These are phyloP conservation scores for Ochropacha duplaris DNA, from an alignment of 2,888 invertebrate species.

Conservation along the genomic window DNA sequence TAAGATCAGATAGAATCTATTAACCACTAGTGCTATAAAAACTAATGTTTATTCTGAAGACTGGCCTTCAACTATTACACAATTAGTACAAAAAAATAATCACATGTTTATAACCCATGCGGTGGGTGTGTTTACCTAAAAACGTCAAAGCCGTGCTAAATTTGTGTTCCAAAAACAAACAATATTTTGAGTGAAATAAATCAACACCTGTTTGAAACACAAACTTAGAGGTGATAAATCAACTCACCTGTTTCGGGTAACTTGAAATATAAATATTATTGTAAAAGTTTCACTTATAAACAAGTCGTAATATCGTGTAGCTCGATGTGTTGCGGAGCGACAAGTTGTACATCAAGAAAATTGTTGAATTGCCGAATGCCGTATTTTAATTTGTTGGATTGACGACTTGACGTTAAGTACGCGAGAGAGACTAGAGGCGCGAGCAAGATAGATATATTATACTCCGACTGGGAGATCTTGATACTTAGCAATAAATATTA, in stretches of 20 bases:
- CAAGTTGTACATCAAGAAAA: conserved; percentile 47
- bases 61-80: not conserved
- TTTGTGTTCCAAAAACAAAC: conserved; percentile 3
- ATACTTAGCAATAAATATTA: conserved; percentile 26
- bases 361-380: conserved; percentile 43
- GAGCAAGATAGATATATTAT: conserved; percentile 39
- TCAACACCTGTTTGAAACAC: not conserved
- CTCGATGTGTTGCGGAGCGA: conserved; percentile 25
- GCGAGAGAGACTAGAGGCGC: conserved; percentile 43
- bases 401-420: conserved; percentile 52
- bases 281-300: conserved; percentile 12
- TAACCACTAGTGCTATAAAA: not conserved
- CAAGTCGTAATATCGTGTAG: conserved; percentile 27
- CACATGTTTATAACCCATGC: conserved; percentile 19
- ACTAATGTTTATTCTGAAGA: not conserved
- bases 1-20: no score
- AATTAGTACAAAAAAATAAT: not conserved
- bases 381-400: conserved; percentile 60
- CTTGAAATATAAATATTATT: not conserved
- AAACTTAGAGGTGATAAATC: not conserved
- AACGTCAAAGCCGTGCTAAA: conserved; percentile 19
- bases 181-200: not conserved
- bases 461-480: conserved; percentile 28
- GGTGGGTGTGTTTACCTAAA: conserved; percentile 15
- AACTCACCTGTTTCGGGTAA: not conserved